Evolutionary conservation across 2,888 invertebrate species (phyloP), one percentile per base, ranked within the genome.

Genomic region (Lacanobia oleracea): DNA sequence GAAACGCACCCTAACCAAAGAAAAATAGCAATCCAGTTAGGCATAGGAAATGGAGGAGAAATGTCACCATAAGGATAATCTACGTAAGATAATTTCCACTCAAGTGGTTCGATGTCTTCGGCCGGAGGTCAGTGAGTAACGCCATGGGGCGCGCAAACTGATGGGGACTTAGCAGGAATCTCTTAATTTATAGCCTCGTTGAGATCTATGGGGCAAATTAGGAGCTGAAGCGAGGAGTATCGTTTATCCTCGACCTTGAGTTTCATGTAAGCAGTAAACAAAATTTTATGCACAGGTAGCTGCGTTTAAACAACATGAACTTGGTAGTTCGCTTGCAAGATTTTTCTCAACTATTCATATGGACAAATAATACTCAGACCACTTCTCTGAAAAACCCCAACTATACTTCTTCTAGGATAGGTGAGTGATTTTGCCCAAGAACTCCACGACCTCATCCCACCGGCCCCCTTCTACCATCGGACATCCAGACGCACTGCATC

Each of bases 131-230:
- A 80, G 61, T 74, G 89, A 91, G 92, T 87, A 87, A 91, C 94
- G 92, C 94, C 92, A 92, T 93, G 93, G 94, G 95, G 94, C 89
- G 93, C 92, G 90, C 92, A 83, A 90, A 90, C 91, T 93, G 94
- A 92, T 93, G 94, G 95, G 93, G 94, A 93, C 95, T 95, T 95
- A 95, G 93, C 93, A 91, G 94, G 94, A 93, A 95, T 94, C 95
- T 95, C 95, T 94, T 95, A 95, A 96, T 95, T 95, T 96, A 95
- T 96, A 92, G 95, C 94, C 81, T 87, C 81, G 87, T 88, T 90
- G 85, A 92, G 88, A 88, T 81, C 85, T 85, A 81, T 80, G 86
- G 87, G 72, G n/a, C 77, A 87, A 88, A 71, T 75, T 2, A 75
- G 74, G 16, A 53, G 79, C 73, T 59, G 60, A 60, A 66, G 65